Base-by-base conservation (phyloP, 2,113 vertebrate genomes). In the Percina caprodes region DNA sequence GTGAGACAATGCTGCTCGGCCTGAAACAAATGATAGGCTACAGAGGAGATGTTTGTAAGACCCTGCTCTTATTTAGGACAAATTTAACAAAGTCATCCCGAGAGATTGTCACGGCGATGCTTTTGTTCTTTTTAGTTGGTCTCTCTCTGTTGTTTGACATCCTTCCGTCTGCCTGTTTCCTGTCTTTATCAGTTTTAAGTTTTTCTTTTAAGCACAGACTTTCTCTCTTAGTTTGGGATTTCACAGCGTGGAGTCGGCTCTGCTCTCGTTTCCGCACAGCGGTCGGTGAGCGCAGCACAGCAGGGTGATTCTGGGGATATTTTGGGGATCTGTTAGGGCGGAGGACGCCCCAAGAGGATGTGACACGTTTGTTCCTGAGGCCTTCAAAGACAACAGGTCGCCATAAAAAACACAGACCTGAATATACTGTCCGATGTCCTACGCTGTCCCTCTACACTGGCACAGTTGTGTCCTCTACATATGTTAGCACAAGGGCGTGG, bases 231-330 rank as follows among this genome's bases (percentile, higher is more conserved):
- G 21, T 30, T 42, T 33, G 30, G 74, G 14, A 1, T 23, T 24
- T 71, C 73, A 5, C 73, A 77, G 83, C 39, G 14, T 72, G 77
- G 19, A 1, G 33, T 59, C 58, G 21, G 1, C 56, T 46, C 49
- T 63, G 74, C 55, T 82, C 79, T 74, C 11, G 0, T 78, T 81
- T 46, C 61, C 3, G 74, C 61, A 58, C 60, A 49, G 69, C 55
- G 19, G 60, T 26, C n/a, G 5, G 69, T 46, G 68, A 69, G 39
- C 13, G 74, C 63, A 23, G 56, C 79, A 6, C 74, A 74, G 79
- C 69, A 1, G 82, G 83, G n/a, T 1, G 9, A 13, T 48, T 67
- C 75, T 54, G 72, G 58, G 75, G 79, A 69, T 85, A 85, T 85
- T 85, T 85, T 55, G 14, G 69, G 80, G 46, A 54, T 69, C 6